phyloP scores from a whole-genome alignment of 2,113 vertebrate species.

The Vicugna pacos region DNA sequence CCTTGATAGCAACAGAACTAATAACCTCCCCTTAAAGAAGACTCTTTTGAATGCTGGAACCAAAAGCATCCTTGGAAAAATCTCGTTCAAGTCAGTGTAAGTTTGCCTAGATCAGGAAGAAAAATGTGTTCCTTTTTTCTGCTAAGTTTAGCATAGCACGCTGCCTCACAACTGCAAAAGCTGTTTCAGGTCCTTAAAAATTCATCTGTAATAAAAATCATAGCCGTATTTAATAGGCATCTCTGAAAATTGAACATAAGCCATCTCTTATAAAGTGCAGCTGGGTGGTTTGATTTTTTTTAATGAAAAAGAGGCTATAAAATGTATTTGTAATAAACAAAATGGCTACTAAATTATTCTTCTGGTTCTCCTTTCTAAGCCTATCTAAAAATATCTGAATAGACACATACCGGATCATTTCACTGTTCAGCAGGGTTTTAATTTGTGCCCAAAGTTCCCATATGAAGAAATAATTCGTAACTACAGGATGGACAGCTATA shows the following conservation, averaged over 20 bases:
- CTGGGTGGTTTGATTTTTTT: not conserved
- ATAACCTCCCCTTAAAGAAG: not conserved
- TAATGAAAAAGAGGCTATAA: constrained; percentile 23
- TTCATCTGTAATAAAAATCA: constrained; percentile 40
- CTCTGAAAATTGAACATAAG: constrained; percentile 24
- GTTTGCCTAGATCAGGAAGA: constrained; percentile 62
- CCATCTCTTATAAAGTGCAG: constrained; percentile 14
- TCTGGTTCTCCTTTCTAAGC: constrained; percentile 51
- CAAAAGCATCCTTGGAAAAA: constrained; percentile 28
- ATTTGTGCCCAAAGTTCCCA: not conserved
- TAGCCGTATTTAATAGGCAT: constrained; percentile 49
- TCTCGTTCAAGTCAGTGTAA: constrained; percentile 33
- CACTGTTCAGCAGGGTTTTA: not conserved
- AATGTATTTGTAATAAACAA: constrained; percentile 37
- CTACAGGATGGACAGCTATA: constrained; percentile 30
- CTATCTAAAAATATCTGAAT: not conserved
- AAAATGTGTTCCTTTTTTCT: constrained; percentile 65
- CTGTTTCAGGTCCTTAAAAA: constrained; percentile 63
- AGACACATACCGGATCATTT: not conserved
- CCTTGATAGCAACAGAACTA: not conserved
- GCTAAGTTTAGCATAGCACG: constrained; percentile 64
- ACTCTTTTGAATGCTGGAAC: constrained; percentile 4
- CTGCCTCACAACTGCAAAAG: constrained; percentile 55
- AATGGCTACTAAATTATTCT: constrained; percentile 54
- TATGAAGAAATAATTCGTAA: not conserved